Conservation (phyloP, 2,888 invertebrate genomes). For the Campopleginae sp. region DNA sequence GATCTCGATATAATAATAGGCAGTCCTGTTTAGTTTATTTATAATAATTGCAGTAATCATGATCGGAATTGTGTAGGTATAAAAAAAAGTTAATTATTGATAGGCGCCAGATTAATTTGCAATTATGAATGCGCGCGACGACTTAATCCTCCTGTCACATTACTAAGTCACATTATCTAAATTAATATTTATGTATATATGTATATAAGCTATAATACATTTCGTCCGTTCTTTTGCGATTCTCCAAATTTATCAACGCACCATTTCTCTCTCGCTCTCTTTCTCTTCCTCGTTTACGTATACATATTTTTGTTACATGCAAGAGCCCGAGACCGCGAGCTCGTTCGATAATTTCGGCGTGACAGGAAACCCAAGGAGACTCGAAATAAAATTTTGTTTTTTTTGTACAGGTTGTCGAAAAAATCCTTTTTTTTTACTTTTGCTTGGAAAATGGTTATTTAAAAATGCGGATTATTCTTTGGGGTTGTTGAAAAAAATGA, state of each 20-base stretch:
- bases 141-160: conserved; percentile 58
- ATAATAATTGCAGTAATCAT: conserved; percentile 42
- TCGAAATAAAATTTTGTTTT: not conserved
- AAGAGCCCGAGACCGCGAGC: not conserved
- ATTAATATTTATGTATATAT: conserved; percentile 60
- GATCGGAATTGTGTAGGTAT: conserved; percentile 63
- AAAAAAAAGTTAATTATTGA: conserved; percentile 61
- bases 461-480: not conserved
- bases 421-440: not conserved
- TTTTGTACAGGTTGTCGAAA: not conserved
- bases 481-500: conserved; percentile 5
- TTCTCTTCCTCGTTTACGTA: conserved; percentile 48
- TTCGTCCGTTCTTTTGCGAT: conserved; percentile 57
- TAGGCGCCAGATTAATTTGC: conserved; percentile 64
- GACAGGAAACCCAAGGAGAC: conserved; percentile 8
- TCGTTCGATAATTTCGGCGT: not conserved
- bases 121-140: conserved; percentile 66
- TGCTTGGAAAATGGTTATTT: not conserved
- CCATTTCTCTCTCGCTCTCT: conserved; percentile 11
- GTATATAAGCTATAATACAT: conserved; percentile 67
- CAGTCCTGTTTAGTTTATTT: conserved; percentile 49
- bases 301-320: conserved; percentile 56
- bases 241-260: conserved; percentile 18
- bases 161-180: conserved; percentile 62
- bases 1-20: conserved; percentile 64